These are phyloP conservation scores for Silurus asotus DNA, from an alignment of 2,113 vertebrate genomes.

Conservation along the genomic window DNA sequence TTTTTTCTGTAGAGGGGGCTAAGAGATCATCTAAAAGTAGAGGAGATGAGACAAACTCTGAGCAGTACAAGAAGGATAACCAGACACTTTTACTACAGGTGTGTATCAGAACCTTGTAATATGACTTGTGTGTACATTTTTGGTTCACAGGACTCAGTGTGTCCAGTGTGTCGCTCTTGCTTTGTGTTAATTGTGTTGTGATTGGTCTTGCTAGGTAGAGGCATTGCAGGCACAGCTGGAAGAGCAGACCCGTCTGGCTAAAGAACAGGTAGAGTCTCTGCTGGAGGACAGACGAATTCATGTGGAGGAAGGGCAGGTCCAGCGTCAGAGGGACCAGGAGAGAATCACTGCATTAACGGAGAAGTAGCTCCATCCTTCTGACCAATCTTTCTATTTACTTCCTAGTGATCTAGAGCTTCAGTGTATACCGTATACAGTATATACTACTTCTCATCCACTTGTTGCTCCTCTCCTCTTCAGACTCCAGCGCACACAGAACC, in stretches of 20 bases:
- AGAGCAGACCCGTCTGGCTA: conserved; percentile 85
- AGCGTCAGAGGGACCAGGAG: conserved; percentile 81
- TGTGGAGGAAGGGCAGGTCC: conserved; percentile 82
- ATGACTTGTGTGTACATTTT: neutral
- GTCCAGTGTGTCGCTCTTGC: neutral
- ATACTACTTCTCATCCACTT: no score
- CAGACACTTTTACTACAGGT: conserved; percentile 88
- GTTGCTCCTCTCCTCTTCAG: conserved; percentile 61
- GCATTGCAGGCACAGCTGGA: conserved; percentile 92
- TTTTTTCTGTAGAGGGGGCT: conserved; percentile 52
- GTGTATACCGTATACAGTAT: neutral
- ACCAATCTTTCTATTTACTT: neutral
- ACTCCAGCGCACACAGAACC: conserved; percentile 82
- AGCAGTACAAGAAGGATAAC: conserved; percentile 75
- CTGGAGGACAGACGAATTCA: conserved; percentile 85
- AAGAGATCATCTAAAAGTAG: conserved; percentile 53
- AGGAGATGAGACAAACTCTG: conserved; percentile 47
- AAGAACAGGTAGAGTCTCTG: conserved; percentile 86
- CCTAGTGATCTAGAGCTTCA: neutral
- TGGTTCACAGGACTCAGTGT: neutral
- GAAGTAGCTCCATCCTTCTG: conserved; percentile 72
- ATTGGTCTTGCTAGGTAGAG: conserved; percentile 77
- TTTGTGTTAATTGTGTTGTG: neutral
- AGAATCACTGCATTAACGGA: conserved; percentile 78
- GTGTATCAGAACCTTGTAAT: neutral